phyloP scores from a whole-genome alignment of 1,140 invertebrate species.

The Amyelois transitella region DNA sequence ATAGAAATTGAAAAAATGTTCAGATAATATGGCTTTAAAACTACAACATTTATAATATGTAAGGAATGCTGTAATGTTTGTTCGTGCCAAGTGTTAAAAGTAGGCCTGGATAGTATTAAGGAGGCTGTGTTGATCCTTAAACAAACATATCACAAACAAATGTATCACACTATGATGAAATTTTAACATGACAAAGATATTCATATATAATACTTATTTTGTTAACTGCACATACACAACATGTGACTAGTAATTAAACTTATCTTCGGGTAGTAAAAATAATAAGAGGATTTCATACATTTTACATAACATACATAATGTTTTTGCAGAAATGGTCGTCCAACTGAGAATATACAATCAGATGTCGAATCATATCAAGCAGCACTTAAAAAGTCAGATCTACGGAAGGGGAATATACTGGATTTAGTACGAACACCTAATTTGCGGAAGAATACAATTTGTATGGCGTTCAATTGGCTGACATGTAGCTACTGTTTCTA shows the following conservation, averaged over 20 bases:
- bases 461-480: slow-evolving; percentile 82
- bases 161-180: no score
- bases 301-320: background rate
- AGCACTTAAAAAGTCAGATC: slow-evolving; percentile 36
- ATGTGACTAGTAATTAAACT: no score
- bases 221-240: no score
- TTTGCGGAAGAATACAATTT: slow-evolving; percentile 82
- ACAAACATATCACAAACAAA: no score
- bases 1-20: background rate
- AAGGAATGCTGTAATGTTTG: background rate
- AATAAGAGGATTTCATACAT: no score
- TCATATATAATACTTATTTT: no score
- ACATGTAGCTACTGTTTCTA: slow-evolving; percentile 84
- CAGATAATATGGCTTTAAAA: background rate
- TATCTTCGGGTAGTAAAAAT: no score
- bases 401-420: slow-evolving; percentile 76
- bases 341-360: slow-evolving; percentile 70
- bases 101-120: no score
- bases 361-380: slow-evolving; percentile 67
- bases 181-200: no score
- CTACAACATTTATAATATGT: background rate
- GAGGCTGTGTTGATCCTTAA: no score
- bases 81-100: no score
- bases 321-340: slow-evolving; percentile 73
- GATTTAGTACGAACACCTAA: slow-evolving; percentile 86